Conservation (phyloP, 2,113 vertebrate species). For the Calcarius ornatus region DNA sequence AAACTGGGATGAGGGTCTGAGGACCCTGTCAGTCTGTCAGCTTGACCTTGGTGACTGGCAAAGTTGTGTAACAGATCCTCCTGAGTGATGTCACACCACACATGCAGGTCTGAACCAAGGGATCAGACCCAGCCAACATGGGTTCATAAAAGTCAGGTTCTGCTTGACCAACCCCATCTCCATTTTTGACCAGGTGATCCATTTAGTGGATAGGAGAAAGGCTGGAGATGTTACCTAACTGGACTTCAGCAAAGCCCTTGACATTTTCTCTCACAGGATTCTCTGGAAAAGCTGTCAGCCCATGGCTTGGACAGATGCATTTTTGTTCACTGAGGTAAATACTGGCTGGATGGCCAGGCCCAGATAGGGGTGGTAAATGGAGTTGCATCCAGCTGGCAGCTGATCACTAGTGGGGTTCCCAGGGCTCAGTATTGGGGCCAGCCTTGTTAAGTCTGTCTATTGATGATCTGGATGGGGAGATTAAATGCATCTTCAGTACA, state of each 20-base stretch:
- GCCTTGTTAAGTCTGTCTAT: background rate
- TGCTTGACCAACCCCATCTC: background rate
- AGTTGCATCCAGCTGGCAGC: background rate
- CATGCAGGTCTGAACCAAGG: background rate
- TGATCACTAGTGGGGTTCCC: background rate
- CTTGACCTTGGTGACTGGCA: background rate
- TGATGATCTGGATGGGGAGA: background rate
- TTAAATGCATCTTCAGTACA: background rate
- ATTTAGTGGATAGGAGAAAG: background rate
- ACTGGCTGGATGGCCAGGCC: background rate
- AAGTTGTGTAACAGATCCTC: background rate
- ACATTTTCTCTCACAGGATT: background rate
- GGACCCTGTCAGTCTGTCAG: background rate
- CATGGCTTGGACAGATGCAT: background rate
- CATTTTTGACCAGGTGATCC: background rate
- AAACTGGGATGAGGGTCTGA: background rate
- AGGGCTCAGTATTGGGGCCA: background rate
- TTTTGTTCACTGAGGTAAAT: background rate
- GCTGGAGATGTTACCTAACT: background rate
- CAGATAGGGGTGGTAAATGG: background rate
- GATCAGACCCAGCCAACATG: background rate
- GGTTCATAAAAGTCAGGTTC: background rate
- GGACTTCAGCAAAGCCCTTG: background rate
- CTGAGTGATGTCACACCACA: background rate
- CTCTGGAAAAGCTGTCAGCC: background rate